These are phyloP conservation scores for Petrolisthes manimaculis DNA, from an alignment of 2,888 invertebrate species.

Conservation along the genomic window DNA sequence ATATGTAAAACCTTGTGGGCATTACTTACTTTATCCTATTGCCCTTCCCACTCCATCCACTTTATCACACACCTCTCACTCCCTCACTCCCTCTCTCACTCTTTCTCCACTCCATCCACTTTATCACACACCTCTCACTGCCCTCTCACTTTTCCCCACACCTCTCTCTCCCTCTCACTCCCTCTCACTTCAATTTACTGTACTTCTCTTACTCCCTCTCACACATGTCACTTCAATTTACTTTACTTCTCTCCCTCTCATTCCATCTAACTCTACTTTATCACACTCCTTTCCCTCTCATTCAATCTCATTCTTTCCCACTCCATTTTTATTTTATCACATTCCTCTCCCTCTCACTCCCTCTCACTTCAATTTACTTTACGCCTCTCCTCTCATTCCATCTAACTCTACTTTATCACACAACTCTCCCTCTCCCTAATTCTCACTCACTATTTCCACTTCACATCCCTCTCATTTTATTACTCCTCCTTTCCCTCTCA, in stretches of 20 bases:
- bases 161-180: background rate
- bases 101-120: too few relatives aligned
- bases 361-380: background rate
- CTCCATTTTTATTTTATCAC: too few relatives aligned
- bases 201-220: background rate
- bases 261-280: background rate
- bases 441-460: background rate
- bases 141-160: too few relatives aligned
- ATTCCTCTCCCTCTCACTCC: background rate
- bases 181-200: background rate
- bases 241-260: background rate
- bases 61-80: too few relatives aligned
- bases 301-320: background rate
- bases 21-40: background rate
- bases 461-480: background rate
- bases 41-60: background rate
- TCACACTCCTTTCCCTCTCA: background rate
- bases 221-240: too few relatives aligned
- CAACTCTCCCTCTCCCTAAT: background rate
- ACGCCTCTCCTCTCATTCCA: background rate
- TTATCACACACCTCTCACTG: too few relatives aligned
- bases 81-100: too few relatives aligned
- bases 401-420: too few relatives aligned
- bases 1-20: too few relatives aligned
- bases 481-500: background rate